Percentiles rank a stretch among this genome's conserved stretches.
Conservation (phyloP, 2,797 vertebrate genomes). For the Gobio occitaniae region DNA sequence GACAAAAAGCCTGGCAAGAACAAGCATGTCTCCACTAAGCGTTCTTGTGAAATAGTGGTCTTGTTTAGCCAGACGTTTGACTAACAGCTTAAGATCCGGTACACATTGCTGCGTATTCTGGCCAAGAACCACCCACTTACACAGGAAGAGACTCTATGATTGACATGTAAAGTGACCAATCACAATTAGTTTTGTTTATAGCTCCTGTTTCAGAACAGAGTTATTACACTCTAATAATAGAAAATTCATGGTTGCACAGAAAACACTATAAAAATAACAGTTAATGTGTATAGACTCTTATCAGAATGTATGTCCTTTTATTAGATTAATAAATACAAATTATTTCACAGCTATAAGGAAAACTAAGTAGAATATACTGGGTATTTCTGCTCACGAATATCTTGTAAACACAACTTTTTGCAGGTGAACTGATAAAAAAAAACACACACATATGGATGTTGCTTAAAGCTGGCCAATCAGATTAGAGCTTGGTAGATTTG, state of each 20-base stretch:
- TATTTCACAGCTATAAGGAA: not conserved
- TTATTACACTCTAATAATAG: not conserved
- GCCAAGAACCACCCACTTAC: not conserved
- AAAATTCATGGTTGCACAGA: not conserved
- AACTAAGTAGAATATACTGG: not conserved
- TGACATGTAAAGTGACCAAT: constrained; percentile 7
- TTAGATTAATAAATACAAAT: not conserved
- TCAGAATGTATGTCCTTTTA: not conserved
- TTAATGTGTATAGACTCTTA: not conserved
- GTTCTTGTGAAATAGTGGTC: not conserved
- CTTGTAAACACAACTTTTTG: not conserved
- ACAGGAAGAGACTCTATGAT: not conserved
- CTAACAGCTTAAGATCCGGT: constrained; percentile 4
- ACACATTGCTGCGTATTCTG: not conserved
- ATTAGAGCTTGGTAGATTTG: constrained; percentile 1
- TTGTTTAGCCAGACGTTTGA: not conserved
- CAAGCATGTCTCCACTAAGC: constrained; percentile 26
- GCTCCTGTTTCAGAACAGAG: not conserved
- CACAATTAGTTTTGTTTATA: not conserved
- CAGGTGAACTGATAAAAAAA: not conserved
- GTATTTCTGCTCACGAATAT: not conserved
- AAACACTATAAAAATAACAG: not conserved
- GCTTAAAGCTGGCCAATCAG: constrained; percentile 5
- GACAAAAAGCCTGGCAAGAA: constrained; percentile 42
- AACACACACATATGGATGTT: not conserved